Percentiles rank a stretch among this genome's conserved stretches.
Conservation (phyloP, 1,140 invertebrate species). For the Megalonaias nervosa region DNA sequence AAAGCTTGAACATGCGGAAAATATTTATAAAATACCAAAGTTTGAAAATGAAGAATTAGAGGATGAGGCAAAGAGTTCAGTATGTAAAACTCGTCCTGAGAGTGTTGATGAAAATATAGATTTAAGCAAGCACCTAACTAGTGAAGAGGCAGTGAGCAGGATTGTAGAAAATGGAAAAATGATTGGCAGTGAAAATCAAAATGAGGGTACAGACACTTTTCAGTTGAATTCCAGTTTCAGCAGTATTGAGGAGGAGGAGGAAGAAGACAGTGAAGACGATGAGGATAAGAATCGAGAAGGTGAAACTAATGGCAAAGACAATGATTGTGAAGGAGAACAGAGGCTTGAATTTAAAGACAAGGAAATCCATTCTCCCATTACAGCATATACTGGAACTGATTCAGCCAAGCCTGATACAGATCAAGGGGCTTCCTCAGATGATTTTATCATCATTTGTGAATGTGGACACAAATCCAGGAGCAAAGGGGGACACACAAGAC, state of each 20-base stretch:
- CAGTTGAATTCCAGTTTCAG: constrained; percentile 37
- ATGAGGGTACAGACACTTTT: constrained; percentile 21
- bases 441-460: constrained; percentile 29
- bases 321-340: constrained; percentile 20
- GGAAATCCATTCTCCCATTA: constrained; percentile 12
- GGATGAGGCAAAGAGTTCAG: neutral
- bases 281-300: neutral
- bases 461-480: constrained; percentile 33
- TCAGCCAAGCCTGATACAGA: neutral
- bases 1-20: constrained; percentile 11
- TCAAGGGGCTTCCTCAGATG: constrained; percentile 5
- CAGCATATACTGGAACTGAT: neutral
- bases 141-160: constrained; percentile 14
- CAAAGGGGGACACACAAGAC: constrained; percentile 36
- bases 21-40: constrained; percentile 18
- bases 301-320: neutral
- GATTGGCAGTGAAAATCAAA: constrained; percentile 3
- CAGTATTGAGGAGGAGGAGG: constrained; percentile 16
- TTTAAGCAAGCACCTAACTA: constrained; percentile 1
- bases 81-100: neutral
- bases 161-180: constrained; percentile 2
- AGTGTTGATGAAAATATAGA: constrained; percentile 1
- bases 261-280: constrained; percentile 8
- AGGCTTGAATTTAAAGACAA: constrained; percentile 17
- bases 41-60: constrained; percentile 15